Evolutionary conservation across 1,140 invertebrate genomes (phyloP).

Genomic region (Ips nitidus): DNA sequence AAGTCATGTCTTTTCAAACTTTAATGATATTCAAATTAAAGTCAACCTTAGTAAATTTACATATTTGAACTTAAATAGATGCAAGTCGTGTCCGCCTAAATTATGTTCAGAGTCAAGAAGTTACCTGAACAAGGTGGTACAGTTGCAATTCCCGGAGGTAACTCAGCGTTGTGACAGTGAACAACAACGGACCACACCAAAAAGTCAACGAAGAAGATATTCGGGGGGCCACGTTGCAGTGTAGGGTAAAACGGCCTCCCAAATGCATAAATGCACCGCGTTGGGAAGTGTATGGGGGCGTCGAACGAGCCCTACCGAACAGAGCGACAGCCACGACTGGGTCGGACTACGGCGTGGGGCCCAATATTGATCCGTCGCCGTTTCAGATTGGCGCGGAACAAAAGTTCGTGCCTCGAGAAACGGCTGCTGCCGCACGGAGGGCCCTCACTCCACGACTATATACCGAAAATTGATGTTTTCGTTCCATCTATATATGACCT

Average conservation of each 20-base stretch:
- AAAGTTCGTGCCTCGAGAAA: conserved; percentile 26
- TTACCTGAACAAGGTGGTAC: too few relatives aligned
- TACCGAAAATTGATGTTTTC: conserved; percentile 30
- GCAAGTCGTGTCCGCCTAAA: too few relatives aligned
- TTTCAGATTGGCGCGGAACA: conserved; percentile 32
- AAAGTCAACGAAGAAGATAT: background rate
- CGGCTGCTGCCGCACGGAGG: conserved; percentile 18
- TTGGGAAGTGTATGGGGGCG: background rate
- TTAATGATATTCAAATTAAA: too few relatives aligned
- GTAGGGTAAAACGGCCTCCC: conserved; percentile 5
- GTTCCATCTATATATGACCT: conserved; percentile 14
- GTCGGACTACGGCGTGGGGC: conserved; percentile 23
- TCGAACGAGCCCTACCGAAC: conserved; percentile 4
- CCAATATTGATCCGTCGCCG: conserved; percentile 28
- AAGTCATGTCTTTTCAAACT: too few relatives aligned
- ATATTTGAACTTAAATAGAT: too few relatives aligned
- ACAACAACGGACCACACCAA: too few relatives aligned
- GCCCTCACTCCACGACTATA: conserved; percentile 20
- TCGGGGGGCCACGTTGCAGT: background rate
- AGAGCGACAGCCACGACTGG: conserved; percentile 16
- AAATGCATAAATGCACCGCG: conserved; percentile 12
- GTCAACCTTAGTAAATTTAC: too few relatives aligned
- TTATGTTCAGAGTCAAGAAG: too few relatives aligned
- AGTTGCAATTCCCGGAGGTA: too few relatives aligned
- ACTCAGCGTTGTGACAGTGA: too few relatives aligned